A percentile compares a stretch with the other conserved stretches of the same genome.
Evolutionary conservation across 2,888 invertebrate genomes (phyloP).

Genomic region (Pinctada fucata): DNA sequence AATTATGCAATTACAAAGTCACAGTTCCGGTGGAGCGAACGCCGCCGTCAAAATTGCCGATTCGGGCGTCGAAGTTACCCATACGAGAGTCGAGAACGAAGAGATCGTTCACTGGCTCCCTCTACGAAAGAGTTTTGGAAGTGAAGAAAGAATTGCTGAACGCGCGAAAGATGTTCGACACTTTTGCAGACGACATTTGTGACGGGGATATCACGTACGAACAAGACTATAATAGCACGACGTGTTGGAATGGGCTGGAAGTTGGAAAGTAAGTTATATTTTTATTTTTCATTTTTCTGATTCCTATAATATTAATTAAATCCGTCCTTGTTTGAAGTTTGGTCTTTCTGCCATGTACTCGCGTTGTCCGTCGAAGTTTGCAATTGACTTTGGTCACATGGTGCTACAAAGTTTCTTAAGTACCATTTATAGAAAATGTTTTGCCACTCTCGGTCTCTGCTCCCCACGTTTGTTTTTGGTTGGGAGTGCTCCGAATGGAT

Average conservation of each 20-base stretch:
- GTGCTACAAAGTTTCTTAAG: too few relatives aligned
- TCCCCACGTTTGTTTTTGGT: too few relatives aligned
- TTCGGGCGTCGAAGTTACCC: background rate
- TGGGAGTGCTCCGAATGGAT: too few relatives aligned
- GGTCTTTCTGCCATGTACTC: too few relatives aligned
- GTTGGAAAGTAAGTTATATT: conserved; percentile 52
- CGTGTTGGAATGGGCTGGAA: conserved; percentile 62
- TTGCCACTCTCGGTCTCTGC: too few relatives aligned
- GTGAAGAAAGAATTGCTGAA: conserved; percentile 50
- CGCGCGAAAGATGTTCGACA: conserved; percentile 57
- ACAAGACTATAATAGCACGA: conserved; percentile 72
- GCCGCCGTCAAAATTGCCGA: background rate
- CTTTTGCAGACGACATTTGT: conserved; percentile 60
- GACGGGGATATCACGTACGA: conserved; percentile 50
- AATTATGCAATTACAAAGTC: conserved; percentile 12
- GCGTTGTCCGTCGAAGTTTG: too few relatives aligned
- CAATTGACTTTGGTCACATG: too few relatives aligned
- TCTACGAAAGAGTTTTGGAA: conserved; percentile 41
- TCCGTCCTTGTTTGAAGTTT: background rate
- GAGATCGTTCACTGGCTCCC: conserved; percentile 32
- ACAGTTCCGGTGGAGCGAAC: background rate
- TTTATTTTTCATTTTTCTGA: background rate
- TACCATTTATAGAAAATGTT: too few relatives aligned
- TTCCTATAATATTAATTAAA: background rate
- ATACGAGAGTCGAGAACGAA: conserved; percentile 4